A percentile compares a stretch with the other conserved stretches of the same genome.
Evolutionary conservation across 2,888 invertebrate genomes (phyloP).

Genomic region (Petrophora chlorosata): DNA sequence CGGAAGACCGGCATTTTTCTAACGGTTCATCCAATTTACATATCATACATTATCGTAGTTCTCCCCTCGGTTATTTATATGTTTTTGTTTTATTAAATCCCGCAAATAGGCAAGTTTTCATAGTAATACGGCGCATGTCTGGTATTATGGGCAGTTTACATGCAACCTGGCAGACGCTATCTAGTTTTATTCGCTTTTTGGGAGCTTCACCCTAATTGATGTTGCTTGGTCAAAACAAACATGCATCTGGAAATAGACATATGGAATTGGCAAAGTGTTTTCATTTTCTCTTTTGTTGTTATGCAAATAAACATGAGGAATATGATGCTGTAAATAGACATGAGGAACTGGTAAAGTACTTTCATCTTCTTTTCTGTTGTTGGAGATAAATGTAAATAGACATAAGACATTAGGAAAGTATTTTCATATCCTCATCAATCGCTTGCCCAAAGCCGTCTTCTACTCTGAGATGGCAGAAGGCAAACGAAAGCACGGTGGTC

Average conservation of each 20-base stretch:
- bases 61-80: constrained; percentile 55
- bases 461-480: too few relatives aligned
- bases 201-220: constrained; percentile 30
- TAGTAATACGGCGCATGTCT: constrained; percentile 63
- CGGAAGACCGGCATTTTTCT: constrained; percentile 34
- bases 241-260: not conserved
- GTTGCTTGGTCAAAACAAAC: constrained; percentile 12
- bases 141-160: constrained; percentile 76
- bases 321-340: too few relatives aligned
- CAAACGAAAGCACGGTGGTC: too few relatives aligned
- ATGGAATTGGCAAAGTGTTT: too few relatives aligned
- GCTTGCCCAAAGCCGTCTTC: too few relatives aligned
- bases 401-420: too few relatives aligned
- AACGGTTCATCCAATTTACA: constrained; percentile 54
- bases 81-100: constrained; percentile 68
- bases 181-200: constrained; percentile 37
- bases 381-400: too few relatives aligned
- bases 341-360: too few relatives aligned
- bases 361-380: too few relatives aligned
- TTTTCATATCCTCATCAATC: too few relatives aligned
- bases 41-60: constrained; percentile 53
- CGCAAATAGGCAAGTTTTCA: constrained; percentile 71
- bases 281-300: too few relatives aligned
- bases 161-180: constrained; percentile 57
- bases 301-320: too few relatives aligned